Percentiles rank a stretch among this genome's conserved stretches.
Evolutionary conservation across 2,888 invertebrate species (phyloP).

Genomic region (Nowickia ferox): DNA sequence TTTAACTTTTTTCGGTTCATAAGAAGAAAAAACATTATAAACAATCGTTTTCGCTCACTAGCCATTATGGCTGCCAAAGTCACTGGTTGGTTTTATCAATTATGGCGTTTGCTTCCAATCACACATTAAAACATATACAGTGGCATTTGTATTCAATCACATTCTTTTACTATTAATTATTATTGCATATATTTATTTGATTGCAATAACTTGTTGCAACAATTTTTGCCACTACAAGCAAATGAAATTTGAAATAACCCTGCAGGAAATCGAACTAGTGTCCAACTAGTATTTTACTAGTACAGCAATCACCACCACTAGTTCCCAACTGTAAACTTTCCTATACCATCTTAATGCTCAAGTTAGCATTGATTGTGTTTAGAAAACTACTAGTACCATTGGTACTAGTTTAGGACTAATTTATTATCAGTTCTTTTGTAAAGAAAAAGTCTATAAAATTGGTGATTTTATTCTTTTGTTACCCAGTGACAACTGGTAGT

Average conservation of each 20-base stretch:
- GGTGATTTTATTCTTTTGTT: no score
- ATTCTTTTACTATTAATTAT: constrained; percentile 16
- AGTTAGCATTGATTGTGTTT: no score
- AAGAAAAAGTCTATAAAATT: no score
- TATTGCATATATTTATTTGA: constrained; percentile 41
- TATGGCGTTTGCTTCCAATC: constrained; percentile 36
- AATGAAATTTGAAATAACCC: not conserved
- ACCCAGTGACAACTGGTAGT: no score
- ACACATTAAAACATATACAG: not conserved
- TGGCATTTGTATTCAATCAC: not conserved
- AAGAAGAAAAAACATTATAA: not conserved
- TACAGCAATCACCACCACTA: no score
- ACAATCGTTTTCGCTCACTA: constrained; percentile 13
- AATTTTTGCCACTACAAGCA: constrained; percentile 37
- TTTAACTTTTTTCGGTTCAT: not conserved
- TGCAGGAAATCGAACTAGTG: constrained; percentile 18
- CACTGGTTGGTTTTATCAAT: constrained; percentile 38
- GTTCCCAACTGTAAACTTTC: no score
- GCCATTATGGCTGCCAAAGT: constrained; percentile 21
- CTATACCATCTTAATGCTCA: no score
- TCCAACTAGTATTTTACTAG: no score
- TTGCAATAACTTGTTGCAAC: constrained; percentile 58
- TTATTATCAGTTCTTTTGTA: no score
- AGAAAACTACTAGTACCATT: no score
- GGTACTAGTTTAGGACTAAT: no score